Conservation (phyloP, 2,113 vertebrate species). For the Chaenogobius annularis region DNA sequence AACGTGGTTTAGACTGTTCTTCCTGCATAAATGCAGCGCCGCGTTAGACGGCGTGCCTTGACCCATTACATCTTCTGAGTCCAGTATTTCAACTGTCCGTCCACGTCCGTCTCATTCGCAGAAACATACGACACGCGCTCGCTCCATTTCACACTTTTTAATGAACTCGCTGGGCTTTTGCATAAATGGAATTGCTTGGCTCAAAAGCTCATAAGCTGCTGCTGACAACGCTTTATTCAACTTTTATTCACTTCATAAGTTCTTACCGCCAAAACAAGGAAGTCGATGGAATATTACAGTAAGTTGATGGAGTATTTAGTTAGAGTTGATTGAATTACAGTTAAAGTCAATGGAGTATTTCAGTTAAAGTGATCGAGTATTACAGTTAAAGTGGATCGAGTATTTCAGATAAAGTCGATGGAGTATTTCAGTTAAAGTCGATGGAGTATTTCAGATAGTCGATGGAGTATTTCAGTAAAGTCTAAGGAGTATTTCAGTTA, state of each 20-base stretch:
- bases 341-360: too few species aligned
- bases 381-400: too few species aligned
- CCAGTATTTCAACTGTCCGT: not conserved
- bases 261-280: not conserved
- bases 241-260: conserved; percentile 1
- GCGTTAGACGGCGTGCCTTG: not conserved
- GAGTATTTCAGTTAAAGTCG: too few species aligned
- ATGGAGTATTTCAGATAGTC: too few species aligned
- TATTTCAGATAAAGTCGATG: too few species aligned
- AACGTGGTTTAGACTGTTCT: too few species aligned
- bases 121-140: not conserved
- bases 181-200: not conserved
- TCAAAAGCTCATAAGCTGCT: not conserved
- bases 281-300: too few species aligned
- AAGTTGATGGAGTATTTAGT: too few species aligned
- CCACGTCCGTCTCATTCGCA: not conserved
- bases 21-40: not conserved
- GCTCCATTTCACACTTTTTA: not conserved
- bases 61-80: not conserved
- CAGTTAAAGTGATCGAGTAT: too few species aligned
- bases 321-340: too few species aligned
- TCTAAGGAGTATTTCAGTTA: too few species aligned
- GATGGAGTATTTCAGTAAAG: too few species aligned
- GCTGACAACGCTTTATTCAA: not conserved
- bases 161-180: not conserved